Conservation (phyloP, 2,797 vertebrate species). For the Cyclura pinguis region DNA sequence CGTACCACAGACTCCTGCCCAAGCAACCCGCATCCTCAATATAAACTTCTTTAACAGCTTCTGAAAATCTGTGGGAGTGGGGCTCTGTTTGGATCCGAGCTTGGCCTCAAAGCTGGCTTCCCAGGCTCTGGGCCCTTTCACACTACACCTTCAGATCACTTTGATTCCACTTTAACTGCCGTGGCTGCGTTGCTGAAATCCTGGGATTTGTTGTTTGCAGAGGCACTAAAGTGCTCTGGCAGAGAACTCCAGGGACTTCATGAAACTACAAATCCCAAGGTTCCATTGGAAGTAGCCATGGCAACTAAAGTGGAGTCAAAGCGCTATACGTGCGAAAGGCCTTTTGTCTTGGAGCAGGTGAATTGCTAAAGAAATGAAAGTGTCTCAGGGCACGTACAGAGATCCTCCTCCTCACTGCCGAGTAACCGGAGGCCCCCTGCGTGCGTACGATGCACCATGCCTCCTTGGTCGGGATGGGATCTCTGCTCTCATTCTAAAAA, state of each 20-base stretch:
- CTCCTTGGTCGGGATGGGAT: neutral
- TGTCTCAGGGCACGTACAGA: neutral
- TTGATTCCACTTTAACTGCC: too few relatives aligned
- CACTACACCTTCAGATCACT: too few relatives aligned
- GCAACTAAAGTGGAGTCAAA: too few relatives aligned
- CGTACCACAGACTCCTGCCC: too few relatives aligned
- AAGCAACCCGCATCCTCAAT: neutral
- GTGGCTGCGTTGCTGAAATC: neutral
- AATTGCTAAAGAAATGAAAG: neutral
- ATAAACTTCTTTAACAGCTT: neutral
- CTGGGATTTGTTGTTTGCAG: neutral
- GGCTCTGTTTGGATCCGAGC: neutral
- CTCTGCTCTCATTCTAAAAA: neutral
- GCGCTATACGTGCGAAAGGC: too few relatives aligned
- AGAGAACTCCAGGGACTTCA: too few relatives aligned
- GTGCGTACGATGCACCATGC: neutral
- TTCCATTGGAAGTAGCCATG: too few relatives aligned
- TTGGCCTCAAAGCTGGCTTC: too few relatives aligned
- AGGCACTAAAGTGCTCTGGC: too few relatives aligned
- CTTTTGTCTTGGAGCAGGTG: neutral
- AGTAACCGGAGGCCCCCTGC: neutral
- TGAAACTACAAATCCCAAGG: too few relatives aligned
- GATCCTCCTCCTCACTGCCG: neutral
- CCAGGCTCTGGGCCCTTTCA: neutral
- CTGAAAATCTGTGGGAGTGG: neutral